Percentiles rank a stretch among this genome's conserved stretches.
Conservation (phyloP, 1,140 invertebrate genomes). For the Trichonephila clavipes region DNA sequence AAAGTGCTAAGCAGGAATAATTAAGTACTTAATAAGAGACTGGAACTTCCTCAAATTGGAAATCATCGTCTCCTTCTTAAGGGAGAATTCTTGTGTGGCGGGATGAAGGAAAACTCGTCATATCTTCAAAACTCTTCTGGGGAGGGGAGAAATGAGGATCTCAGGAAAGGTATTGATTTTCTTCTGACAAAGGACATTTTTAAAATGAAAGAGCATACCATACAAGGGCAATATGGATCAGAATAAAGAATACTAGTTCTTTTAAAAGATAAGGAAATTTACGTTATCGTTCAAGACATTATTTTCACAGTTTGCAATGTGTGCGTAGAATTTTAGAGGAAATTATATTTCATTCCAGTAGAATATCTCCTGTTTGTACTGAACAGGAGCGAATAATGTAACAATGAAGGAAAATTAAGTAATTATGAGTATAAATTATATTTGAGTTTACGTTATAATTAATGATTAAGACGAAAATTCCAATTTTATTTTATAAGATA, state of each 20-base stretch:
- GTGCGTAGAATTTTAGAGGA: not conserved
- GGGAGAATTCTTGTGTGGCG: not conserved
- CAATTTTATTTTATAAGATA: too few species aligned
- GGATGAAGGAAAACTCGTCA: not conserved
- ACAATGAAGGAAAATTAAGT: too few species aligned
- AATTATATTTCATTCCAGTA: not conserved
- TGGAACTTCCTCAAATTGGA: conserved; percentile 3
- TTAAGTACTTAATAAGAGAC: not conserved
- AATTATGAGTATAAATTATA: too few species aligned
- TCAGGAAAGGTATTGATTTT: conserved; percentile 26
- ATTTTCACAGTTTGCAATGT: not conserved
- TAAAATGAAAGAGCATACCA: not conserved
- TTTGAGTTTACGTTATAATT: too few species aligned
- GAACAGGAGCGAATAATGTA: not conserved
- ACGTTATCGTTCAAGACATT: not conserved
- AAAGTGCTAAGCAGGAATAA: not conserved
- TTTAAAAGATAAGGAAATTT: not conserved
- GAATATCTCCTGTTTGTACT: not conserved
- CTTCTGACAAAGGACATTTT: conserved; percentile 15
- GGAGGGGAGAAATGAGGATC: not conserved
- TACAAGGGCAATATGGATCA: not conserved
- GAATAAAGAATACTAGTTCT: not conserved
- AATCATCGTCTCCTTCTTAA: not conserved
- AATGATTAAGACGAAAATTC: too few species aligned
- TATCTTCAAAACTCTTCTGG: conserved; percentile 16